Percentiles rank a stretch among this genome's conserved stretches.
phyloP scores from a whole-genome alignment of 2,888 invertebrate species.

The Drosophila helvetica region DNA sequence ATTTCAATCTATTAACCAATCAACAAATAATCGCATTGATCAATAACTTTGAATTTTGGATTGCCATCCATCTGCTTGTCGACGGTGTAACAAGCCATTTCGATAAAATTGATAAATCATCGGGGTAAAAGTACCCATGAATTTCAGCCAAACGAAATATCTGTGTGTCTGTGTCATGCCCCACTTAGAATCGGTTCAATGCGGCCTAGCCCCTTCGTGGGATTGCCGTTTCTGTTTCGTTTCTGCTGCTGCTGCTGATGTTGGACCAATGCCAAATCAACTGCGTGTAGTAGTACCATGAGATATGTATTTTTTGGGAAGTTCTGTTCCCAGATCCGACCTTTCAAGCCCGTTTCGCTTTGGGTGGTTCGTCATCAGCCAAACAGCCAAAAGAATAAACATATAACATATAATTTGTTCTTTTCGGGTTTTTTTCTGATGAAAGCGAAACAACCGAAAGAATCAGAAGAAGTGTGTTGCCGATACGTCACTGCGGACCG shows the following conservation, averaged over 20 bases:
- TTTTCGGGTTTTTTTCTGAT: slow-evolving; percentile 10
- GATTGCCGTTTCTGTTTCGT: slow-evolving; percentile 7
- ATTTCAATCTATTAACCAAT: not conserved
- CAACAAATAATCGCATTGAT: slow-evolving; percentile 10
- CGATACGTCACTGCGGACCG: slow-evolving; percentile 61
- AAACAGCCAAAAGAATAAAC: slow-evolving; percentile 55
- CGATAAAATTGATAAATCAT: slow-evolving; percentile 38
- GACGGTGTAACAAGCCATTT: slow-evolving; percentile 15
- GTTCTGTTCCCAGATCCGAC: slow-evolving; percentile 60
- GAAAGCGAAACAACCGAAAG: slow-evolving; percentile 52
- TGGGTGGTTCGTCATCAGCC: slow-evolving; percentile 60
- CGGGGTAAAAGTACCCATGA: slow-evolving; percentile 25
- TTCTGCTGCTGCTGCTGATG: slow-evolving; percentile 43
- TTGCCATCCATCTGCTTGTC: slow-evolving; percentile 25
- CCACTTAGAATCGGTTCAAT: slow-evolving; percentile 48
- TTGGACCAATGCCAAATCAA: slow-evolving; percentile 70
- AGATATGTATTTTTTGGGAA: slow-evolving; percentile 54
- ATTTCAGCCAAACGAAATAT: slow-evolving; percentile 29
- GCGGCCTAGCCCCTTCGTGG: slow-evolving; percentile 47
- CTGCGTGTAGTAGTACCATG: slow-evolving; percentile 48
- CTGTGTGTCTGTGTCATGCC: slow-evolving; percentile 22
- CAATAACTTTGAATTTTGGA: slow-evolving; percentile 27
- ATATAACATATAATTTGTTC: no score
- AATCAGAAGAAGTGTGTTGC: slow-evolving; percentile 59
- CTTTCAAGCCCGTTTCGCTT: slow-evolving; percentile 45